These are phyloP conservation scores for Aldrovandia affinis DNA, from an alignment of 2,797 vertebrate species.

Conservation along the genomic window DNA sequence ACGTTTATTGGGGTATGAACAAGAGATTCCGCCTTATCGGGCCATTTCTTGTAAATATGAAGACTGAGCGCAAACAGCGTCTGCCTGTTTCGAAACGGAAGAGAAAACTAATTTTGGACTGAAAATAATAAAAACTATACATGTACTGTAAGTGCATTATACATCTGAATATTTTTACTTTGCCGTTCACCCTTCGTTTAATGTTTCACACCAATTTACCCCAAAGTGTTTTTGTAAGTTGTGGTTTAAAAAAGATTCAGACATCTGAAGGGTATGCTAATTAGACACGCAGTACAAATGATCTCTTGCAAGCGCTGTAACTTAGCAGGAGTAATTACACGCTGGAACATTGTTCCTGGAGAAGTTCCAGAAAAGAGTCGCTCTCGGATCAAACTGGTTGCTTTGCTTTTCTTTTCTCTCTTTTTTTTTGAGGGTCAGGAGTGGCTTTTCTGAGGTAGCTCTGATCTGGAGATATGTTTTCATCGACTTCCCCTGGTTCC, in stretches of 20 bases:
- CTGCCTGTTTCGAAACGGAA: background rate
- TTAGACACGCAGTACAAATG: constrained; percentile 82
- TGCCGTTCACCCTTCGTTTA: constrained; percentile 41
- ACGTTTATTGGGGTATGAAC: constrained; percentile 50
- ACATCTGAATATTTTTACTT: constrained; percentile 33
- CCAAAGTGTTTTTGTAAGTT: constrained; percentile 64
- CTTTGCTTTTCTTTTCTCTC: constrained; percentile 45
- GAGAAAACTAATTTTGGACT: background rate
- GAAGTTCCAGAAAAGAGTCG: constrained; percentile 77
- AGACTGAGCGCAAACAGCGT: background rate
- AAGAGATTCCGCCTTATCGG: constrained; percentile 4
- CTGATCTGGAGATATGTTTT: constrained; percentile 50
- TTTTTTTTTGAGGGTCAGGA: constrained; percentile 58
- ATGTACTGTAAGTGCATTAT: background rate
- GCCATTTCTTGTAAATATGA: constrained; percentile 15
- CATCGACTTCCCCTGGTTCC: constrained; percentile 47
- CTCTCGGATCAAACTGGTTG: constrained; percentile 68
- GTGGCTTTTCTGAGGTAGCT: constrained; percentile 51
- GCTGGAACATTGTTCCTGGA: constrained; percentile 78
- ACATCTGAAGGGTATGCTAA: constrained; percentile 80
- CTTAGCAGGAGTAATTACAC: constrained; percentile 80
- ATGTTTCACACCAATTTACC: constrained; percentile 61
- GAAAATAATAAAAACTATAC: background rate
- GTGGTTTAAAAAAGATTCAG: constrained; percentile 63
- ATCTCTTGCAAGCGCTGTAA: constrained; percentile 79